Conservation (phyloP, 1,140 invertebrate genomes). For the Zaprionus africanus region DNA sequence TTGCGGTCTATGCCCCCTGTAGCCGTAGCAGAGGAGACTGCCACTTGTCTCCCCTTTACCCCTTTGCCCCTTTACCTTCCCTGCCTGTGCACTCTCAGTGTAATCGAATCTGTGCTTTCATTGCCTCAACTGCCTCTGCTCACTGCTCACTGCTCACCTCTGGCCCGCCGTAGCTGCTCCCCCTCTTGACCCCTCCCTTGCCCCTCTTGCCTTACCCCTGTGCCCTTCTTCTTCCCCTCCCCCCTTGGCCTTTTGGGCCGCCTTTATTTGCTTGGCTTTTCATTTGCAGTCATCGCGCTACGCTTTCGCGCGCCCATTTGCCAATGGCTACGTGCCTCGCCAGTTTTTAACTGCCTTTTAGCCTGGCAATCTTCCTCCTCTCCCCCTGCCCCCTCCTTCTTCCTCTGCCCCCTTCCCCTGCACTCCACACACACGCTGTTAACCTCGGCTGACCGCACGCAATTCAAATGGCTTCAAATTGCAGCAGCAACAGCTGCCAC, state of each 20-base stretch:
- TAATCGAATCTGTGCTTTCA: conserved; percentile 72
- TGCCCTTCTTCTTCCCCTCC: too few relatives aligned
- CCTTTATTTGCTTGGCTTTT: conserved; percentile 74
- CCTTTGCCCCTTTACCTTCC: conserved; percentile 2
- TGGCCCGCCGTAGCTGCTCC: too few relatives aligned
- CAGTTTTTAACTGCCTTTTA: conserved; percentile 76
- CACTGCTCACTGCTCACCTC: background rate
- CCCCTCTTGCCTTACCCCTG: background rate
- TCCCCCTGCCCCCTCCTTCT: background rate
- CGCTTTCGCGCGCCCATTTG: conserved; percentile 71
- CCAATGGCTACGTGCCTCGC: conserved; percentile 60
- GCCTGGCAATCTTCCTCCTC: conserved; percentile 24
- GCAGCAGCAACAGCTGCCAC: conserved; percentile 23
- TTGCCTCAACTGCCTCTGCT: conserved; percentile 16
- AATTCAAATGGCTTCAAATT: conserved; percentile 52
- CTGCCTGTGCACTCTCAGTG: conserved; percentile 48
- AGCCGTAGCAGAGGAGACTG: background rate
- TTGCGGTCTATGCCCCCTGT: conserved; percentile 36
- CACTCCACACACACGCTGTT: background rate
- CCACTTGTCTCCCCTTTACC: conserved; percentile 10
- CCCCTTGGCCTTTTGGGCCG: conserved; percentile 20
- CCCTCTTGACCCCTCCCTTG: background rate
- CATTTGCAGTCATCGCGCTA: conserved; percentile 69
- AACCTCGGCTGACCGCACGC: conserved; percentile 46
- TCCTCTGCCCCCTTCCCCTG: background rate